These are phyloP conservation scores for Rhagonycha fulva DNA, from an alignment of 2,888 invertebrate genomes.

Conservation along the genomic window DNA sequence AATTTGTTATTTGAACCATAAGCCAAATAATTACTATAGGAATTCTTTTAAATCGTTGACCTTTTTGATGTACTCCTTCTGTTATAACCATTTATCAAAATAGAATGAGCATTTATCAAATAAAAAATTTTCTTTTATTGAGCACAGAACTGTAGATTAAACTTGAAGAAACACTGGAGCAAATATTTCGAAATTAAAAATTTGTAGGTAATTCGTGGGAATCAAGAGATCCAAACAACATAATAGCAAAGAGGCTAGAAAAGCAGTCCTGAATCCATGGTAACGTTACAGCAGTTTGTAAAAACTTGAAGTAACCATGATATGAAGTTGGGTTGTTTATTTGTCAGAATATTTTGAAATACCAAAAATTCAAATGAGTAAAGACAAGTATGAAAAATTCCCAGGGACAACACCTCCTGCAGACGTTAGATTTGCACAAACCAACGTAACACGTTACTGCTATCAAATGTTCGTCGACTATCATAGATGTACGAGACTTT, in stretches of 20 bases:
- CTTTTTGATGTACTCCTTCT: no score
- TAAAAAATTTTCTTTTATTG: no score
- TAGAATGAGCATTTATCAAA: no score
- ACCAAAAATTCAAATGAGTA: neutral
- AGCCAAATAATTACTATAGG: no score
- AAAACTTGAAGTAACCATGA: neutral
- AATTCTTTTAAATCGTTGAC: no score
- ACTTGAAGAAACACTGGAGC: no score
- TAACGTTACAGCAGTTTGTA: neutral
- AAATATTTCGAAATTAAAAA: no score
- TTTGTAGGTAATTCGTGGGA: no score
- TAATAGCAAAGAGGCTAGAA: neutral
- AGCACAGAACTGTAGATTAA: no score
- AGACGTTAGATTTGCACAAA: constrained; percentile 93
- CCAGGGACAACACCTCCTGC: constrained; percentile 71
- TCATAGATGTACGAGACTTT: constrained; percentile 37
- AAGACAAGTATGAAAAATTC: neutral
- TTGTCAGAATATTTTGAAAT: neutral
- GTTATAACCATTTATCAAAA: no score
- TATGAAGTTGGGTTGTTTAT: neutral
- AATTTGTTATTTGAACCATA: no score
- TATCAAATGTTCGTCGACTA: constrained; percentile 41
- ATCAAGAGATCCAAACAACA: neutral
- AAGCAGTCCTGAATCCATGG: neutral
- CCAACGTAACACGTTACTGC: constrained; percentile 76